Conservation (phyloP, 2,113 vertebrate species). For the Vombatus ursinus region DNA sequence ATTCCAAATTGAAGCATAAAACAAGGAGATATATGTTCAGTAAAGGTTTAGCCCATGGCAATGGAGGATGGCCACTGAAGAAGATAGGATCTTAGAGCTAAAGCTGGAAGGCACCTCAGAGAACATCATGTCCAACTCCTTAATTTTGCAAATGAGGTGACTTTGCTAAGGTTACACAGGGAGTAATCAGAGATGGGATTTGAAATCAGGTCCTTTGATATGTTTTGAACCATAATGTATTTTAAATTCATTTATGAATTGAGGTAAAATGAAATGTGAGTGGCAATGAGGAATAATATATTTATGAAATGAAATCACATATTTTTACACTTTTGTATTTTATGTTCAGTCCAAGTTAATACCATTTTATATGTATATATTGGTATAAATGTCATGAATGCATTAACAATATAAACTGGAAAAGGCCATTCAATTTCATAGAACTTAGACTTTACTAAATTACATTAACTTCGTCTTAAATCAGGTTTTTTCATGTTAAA, state of each 20-base stretch:
- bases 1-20: not conserved
- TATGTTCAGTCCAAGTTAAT: not conserved
- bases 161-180: not conserved
- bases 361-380: not conserved
- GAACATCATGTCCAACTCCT: not conserved
- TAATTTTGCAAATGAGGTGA: not conserved
- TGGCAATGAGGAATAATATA: constrained; percentile 21
- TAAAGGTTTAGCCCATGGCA: not conserved
- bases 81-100: not conserved
- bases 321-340: not conserved
- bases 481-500: constrained; percentile 43
- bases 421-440: constrained; percentile 46
- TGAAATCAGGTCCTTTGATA: not conserved
- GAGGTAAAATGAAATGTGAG: not conserved
- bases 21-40: not conserved
- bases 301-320: constrained; percentile 21
- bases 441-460: constrained; percentile 46
- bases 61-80: not conserved
- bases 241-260: constrained; percentile 23
- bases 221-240: not conserved
- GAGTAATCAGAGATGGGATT: not conserved
- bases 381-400: not conserved
- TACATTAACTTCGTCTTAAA: constrained; percentile 50
- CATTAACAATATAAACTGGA: not conserved
- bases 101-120: not conserved